Conservation (phyloP, 1,140 invertebrate genomes). For the Harpegnathos saltator region DNA sequence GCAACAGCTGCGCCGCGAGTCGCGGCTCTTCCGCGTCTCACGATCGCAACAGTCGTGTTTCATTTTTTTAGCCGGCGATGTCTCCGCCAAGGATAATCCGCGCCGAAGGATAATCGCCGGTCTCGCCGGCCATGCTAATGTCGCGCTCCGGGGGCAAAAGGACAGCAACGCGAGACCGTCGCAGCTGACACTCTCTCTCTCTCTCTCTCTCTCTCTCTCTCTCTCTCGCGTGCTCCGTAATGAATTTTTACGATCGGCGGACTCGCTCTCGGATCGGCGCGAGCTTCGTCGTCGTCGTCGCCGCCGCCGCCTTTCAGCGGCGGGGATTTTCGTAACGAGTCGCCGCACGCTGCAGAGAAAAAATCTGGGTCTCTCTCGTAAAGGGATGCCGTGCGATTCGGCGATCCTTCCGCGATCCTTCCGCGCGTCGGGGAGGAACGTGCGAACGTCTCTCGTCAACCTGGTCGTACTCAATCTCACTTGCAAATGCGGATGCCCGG, state of each 20-base stretch:
- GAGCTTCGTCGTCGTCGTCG: neutral
- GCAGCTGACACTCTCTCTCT: too few species aligned
- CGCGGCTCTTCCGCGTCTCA: slow-evolving; percentile 22
- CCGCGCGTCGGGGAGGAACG: slow-evolving; percentile 43
- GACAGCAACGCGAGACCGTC: too few species aligned
- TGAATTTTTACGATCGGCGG: slow-evolving; percentile 49
- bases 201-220: too few species aligned
- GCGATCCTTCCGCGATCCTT: neutral
- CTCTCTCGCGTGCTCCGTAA: slow-evolving; percentile 42
- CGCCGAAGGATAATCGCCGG: slow-evolving; percentile 26
- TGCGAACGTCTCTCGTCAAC: slow-evolving; percentile 79
- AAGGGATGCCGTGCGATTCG: slow-evolving; percentile 31
- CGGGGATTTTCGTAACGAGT: slow-evolving; percentile 50
- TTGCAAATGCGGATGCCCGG: slow-evolving; percentile 78
- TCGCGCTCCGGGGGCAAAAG: neutral
- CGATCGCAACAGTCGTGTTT: slow-evolving; percentile 18
- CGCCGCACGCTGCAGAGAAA: slow-evolving; percentile 1
- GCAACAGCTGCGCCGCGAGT: slow-evolving; percentile 36
- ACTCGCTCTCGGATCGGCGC: neutral
- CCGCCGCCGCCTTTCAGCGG: neutral
- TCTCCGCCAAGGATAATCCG: too few species aligned
- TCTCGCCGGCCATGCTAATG: slow-evolving; percentile 25
- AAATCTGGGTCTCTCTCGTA: slow-evolving; percentile 33
- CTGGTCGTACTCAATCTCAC: slow-evolving; percentile 76
- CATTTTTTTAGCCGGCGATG: too few species aligned